Percentiles rank a stretch among this genome's conserved stretches.
These are phyloP conservation scores for Cyanoliseus patagonus DNA, from an alignment of 2,113 vertebrate genomes.

Conservation along the genomic window DNA sequence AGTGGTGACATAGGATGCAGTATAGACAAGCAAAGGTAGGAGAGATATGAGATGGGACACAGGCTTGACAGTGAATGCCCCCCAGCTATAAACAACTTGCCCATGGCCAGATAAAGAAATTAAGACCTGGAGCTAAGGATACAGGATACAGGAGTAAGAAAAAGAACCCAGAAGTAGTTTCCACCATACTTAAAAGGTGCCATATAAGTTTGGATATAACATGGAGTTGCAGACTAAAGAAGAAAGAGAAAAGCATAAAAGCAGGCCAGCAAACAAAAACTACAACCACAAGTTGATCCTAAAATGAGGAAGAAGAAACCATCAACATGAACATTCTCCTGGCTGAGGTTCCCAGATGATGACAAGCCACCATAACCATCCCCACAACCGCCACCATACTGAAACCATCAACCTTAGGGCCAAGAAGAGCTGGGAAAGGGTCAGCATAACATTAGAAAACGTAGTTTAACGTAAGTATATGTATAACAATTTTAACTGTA, in stretches of 20 bases:
- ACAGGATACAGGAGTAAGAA: background rate
- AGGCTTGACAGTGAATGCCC: background rate
- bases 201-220: background rate
- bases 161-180: background rate
- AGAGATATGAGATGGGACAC: background rate
- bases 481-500: background rate
- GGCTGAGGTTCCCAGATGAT: background rate
- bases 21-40: background rate
- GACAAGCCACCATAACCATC: background rate
- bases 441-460: background rate
- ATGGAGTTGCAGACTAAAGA: background rate
- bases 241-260: background rate
- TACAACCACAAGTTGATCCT: fast-evolving
- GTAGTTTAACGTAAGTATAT: background rate
- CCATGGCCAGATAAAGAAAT: background rate
- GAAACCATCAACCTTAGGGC: background rate
- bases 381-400: background rate
- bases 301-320: background rate
- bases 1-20: background rate
- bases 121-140: background rate
- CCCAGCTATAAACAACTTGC: background rate
- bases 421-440: background rate
- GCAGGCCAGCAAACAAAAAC: background rate
- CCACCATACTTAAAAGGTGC: fast-evolving
- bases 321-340: background rate